Base-by-base conservation (phyloP, 2,113 vertebrate species). In the Lophura nycthemera region DNA sequence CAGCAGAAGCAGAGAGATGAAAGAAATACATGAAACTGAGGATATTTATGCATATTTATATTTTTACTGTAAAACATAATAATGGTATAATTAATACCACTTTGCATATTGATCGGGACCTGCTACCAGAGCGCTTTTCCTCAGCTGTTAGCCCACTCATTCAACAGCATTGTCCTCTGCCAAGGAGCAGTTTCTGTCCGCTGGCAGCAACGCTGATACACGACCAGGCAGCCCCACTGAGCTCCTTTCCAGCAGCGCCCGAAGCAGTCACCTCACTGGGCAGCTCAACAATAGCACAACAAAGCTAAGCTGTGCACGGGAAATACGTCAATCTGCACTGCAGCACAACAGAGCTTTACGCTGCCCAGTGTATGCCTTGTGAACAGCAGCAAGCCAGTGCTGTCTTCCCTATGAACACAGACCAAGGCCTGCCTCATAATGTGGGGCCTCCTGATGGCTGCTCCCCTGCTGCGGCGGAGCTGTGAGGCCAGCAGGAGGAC, bases 251-350 rank as follows among this genome's bases (percentile, higher is more conserved):
- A 73, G 50, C 48, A 38, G 52, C 9, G 45, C n/a, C 73, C 61
- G 66, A 67, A 86, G 61, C 40, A 83, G 61, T 32, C 43, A 75
- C 22, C 1, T 2, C 70, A 22, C 52, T 4, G 14, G 19, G 32
- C 12, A 38, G 60, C 4, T 59, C 40, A 54, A 42, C 10, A 9
- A 3, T 42, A 19, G 52, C 65, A 43, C 69, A 75, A 25, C 13
- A 81, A 82, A 75, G 10, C 52, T 56, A 38, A 54, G 25, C 25
- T 1, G 3, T 42, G 30, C 38, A 20, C 38, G 47, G 50, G 25
- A 61, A 43, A 61, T 8, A 14, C 29, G 57, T 6, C 52, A 34
- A 10, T 8, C 38, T 42, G 0, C 11, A 40, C 0, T 54, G 45
- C 50, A 19, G 3, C 13, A 11, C 4, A 38, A n/a, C 65, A 60